Conservation (phyloP, 2,888 invertebrate genomes). For the Pomacea canaliculata region DNA sequence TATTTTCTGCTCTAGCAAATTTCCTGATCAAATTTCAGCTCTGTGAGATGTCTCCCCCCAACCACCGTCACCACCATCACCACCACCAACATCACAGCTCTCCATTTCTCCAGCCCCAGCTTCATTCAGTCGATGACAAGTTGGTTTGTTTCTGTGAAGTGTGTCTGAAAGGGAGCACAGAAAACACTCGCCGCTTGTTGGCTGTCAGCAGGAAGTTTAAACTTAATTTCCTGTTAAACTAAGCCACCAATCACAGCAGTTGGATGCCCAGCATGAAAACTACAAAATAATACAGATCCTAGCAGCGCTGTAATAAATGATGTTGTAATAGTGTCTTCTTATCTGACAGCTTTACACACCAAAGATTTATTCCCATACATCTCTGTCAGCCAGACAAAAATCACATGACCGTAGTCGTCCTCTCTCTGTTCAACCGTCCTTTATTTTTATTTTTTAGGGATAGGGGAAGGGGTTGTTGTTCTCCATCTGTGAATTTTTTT, state of each 20-base stretch:
- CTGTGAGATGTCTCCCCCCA: background rate
- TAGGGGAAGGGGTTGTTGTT: no score
- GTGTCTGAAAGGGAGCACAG: no score
- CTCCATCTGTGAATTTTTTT: no score
- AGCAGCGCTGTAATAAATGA: background rate
- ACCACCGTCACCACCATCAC: background rate
- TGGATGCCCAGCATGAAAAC: background rate
- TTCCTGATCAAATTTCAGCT: conserved; percentile 4
- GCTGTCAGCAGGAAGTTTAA: no score
- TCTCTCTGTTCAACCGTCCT: background rate
- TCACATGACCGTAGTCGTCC: background rate
- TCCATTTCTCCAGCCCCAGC: no score
- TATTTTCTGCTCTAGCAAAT: conserved; percentile 10
- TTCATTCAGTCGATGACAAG: no score
- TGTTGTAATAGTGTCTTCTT: background rate
- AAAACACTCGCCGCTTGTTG: no score
- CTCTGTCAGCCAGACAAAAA: background rate
- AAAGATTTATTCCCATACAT: background rate
- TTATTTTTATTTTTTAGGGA: no score
- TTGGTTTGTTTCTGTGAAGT: no score
- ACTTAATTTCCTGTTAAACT: no score
- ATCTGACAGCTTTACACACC: background rate
- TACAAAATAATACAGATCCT: background rate
- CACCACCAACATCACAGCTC: background rate
- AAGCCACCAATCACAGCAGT: no score